phyloP scores from a whole-genome alignment of 2,797 vertebrate genomes.

The Setipinna tenuifilis region DNA sequence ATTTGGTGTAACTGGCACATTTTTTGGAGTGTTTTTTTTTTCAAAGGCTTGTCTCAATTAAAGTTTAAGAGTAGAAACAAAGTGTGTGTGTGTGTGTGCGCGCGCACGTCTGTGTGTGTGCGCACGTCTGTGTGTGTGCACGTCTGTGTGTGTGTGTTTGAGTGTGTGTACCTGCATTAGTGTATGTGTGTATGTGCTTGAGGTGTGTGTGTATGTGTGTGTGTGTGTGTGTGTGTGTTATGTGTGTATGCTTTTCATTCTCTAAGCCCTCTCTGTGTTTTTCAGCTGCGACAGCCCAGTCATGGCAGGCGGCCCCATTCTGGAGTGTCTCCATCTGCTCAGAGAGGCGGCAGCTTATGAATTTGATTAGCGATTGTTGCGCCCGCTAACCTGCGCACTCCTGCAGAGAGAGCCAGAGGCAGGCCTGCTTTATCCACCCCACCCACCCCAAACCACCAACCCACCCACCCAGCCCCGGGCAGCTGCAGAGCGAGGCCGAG shows the following conservation, averaged over 20 bases:
- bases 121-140: not conserved
- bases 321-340: not conserved
- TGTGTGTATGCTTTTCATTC: no score
- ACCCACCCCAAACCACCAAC: not conserved
- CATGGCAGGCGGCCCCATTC: not conserved
- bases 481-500: constrained; percentile 43
- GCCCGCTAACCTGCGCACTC: not conserved
- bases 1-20: no score
- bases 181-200: not conserved
- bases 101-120: not conserved
- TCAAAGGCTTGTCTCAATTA: no score
- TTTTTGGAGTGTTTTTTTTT: not conserved
- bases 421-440: no score
- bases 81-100: constrained; percentile 19
- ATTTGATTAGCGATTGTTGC: not conserved
- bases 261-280: not conserved
- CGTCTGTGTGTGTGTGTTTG: not conserved
- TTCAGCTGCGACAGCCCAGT: not conserved
- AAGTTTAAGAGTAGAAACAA: no score
- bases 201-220: not conserved
- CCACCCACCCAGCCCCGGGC: not conserved
- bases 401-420: not conserved
- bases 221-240: not conserved
- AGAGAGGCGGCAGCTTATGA: not conserved
- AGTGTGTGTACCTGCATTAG: not conserved